Conservation (phyloP, 2,797 vertebrate species). For the Phataginus tetradactyla region DNA sequence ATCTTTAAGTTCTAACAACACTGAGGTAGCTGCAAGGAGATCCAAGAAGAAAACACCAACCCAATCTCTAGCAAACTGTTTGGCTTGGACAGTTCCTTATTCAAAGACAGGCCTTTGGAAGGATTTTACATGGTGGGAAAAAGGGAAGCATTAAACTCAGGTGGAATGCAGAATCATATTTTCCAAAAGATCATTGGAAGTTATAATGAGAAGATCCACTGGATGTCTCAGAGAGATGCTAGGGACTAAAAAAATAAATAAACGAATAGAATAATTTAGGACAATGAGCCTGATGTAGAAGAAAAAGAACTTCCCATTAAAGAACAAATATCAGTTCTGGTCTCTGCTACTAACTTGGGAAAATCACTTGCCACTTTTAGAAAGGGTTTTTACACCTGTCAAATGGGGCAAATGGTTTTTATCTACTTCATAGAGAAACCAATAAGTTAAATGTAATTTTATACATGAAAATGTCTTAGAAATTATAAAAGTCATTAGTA, state of each 20-base stretch:
- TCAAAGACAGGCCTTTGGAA: background rate
- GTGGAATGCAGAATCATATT: background rate
- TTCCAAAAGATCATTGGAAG: background rate
- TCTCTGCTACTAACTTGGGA: background rate
- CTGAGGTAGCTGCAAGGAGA: background rate
- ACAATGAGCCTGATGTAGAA: background rate
- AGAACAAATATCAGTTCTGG: background rate
- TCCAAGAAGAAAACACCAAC: background rate
- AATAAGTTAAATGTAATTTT: constrained; percentile 1
- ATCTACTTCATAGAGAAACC: background rate
- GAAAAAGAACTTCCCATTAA: background rate
- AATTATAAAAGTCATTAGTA: background rate
- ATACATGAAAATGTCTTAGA: background rate
- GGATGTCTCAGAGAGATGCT: background rate
- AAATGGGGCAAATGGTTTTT: background rate
- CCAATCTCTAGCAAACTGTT: background rate
- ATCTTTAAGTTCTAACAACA: background rate
- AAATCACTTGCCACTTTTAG: background rate
- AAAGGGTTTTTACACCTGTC: background rate
- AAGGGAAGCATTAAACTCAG: background rate
- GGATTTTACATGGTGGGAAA: background rate
- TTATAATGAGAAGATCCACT: background rate
- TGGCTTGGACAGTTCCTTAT: background rate
- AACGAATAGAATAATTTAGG: background rate
- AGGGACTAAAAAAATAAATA: background rate